Base-by-base conservation (phyloP, 2,888 invertebrate species). In the Myopa tessellatipennis region DNA sequence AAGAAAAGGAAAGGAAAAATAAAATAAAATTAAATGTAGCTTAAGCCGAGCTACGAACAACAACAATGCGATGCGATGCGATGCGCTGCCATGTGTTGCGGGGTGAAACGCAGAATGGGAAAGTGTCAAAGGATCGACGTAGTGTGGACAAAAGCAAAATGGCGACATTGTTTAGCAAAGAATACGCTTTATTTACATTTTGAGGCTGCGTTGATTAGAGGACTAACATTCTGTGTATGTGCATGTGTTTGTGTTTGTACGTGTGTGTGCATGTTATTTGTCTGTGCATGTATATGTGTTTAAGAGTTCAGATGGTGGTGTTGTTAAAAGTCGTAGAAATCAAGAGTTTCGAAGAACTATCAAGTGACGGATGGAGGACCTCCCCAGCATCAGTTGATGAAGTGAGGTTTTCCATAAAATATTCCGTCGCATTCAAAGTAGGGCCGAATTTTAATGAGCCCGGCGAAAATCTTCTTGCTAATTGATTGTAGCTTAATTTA, bases 131-230 rank as follows among this genome's bases (percentile, higher is more conserved):
- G 60, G 26, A 75, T 71, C 76, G 70, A 72, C 34, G 65, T 68
- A 71, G 73, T 71, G 16, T 10, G 45, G 6, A 74, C 34, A 58
- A 34, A 67, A 38, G 75, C 81, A 86, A 87, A 87, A 87, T 87
- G 87, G 87, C 87, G 87, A 86, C 85, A 84, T 79, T 84, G 82
- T 85, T 86, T 83, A 83, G 82, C 78, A 81, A 82, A 82, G 83
- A 82, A 84, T 83, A 81, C 81, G 82, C 79, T 82, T 65, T 84
- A 85, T 85, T 86, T 85, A 83, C 86, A 83, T 84, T 86, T 84
- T 83, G 83, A 81, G 82, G 81, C 79, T 75, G 77, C 77, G 81
- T 76, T 80, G 80, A 81, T 80, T 77, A 79, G 3, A 77, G 79
- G 81, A 81, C 75, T 65, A 65, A 67, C 74, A 65, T n/a, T 55